Conservation (phyloP, 2,797 vertebrate species). For the Poeciliopsis paucimaculata region DNA sequence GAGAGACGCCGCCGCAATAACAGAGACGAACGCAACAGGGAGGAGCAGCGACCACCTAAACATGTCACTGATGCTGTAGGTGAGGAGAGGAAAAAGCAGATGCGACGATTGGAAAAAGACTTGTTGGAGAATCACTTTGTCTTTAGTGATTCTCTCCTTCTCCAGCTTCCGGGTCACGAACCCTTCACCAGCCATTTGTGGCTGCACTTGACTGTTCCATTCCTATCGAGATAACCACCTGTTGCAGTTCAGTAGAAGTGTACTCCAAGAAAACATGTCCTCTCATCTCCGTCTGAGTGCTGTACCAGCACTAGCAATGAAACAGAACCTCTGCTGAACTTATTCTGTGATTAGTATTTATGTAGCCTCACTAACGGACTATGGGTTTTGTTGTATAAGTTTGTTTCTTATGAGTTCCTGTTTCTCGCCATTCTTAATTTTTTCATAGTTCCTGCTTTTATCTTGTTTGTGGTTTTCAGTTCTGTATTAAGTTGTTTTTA, state of each 20-base stretch:
- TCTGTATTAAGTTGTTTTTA: constrained; percentile 74
- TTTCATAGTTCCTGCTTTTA: constrained; percentile 63
- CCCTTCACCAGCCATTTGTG: constrained; percentile 46
- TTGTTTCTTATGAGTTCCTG: constrained; percentile 24
- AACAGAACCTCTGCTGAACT: constrained; percentile 56
- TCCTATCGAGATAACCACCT: constrained; percentile 60
- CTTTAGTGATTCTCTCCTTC: constrained; percentile 54
- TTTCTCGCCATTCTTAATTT: constrained; percentile 43
- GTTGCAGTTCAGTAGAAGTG: constrained; percentile 55
- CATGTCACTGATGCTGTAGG: constrained; percentile 21
- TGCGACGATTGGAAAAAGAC: constrained; percentile 35
- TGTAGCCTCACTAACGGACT: constrained; percentile 68
- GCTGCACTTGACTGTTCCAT: constrained; percentile 67
- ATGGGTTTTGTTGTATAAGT: constrained; percentile 45
- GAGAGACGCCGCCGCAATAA: constrained; percentile 83
- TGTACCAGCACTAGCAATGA: constrained; percentile 38
- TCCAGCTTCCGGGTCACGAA: constrained; percentile 48
- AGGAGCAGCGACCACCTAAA: constrained; percentile 43
- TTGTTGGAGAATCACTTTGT: constrained; percentile 58
- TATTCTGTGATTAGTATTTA: constrained; percentile 64
- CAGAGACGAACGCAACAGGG: constrained; percentile 11
- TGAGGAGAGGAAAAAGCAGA: constrained; percentile 11
- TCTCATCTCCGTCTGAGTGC: constrained; percentile 51
- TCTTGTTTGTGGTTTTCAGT: constrained; percentile 63
- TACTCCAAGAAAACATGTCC: constrained; percentile 54